Evolutionary conservation across 2,797 vertebrate species (phyloP).

Genomic region (Jordanella pulchra): DNA sequence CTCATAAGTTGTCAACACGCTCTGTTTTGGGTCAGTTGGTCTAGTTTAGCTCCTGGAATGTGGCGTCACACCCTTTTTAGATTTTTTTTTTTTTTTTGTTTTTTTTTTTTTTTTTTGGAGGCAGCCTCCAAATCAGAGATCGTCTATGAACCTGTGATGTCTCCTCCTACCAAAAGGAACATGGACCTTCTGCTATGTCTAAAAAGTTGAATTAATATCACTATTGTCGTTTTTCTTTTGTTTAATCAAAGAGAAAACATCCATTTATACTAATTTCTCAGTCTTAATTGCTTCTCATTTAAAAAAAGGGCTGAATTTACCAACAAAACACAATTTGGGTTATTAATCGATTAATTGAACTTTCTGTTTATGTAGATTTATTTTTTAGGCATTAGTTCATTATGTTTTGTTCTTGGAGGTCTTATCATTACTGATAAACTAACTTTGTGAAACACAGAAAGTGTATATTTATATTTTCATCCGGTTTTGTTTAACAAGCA

Average conservation of each 20-base stretch:
- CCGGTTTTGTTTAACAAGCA: no score
- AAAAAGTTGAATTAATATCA: neutral
- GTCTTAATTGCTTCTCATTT: neutral
- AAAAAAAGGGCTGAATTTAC: no score
- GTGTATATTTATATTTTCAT: no score
- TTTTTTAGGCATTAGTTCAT: neutral
- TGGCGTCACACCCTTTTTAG: conserved; percentile 38
- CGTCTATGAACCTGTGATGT: conserved; percentile 36
- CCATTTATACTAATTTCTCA: neutral
- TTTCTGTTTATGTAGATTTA: neutral
- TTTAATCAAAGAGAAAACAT: neutral
- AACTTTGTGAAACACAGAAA: no score
- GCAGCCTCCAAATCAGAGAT: conserved; percentile 53
- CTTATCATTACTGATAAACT: no score
- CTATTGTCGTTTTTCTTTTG: no score
- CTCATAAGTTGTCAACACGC: neutral
- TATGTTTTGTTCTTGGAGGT: neutral
- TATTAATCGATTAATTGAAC: no score
- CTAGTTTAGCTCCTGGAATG: conserved; percentile 8
- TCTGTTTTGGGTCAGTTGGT: neutral
- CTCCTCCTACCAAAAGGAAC: neutral
- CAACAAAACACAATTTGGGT: no score
- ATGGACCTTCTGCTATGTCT: neutral
- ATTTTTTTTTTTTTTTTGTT: neutral
- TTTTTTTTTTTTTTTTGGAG: conserved; percentile 51